phyloP scores from a whole-genome alignment of 1,140 invertebrate species.

The Mylabris phalerata region DNA sequence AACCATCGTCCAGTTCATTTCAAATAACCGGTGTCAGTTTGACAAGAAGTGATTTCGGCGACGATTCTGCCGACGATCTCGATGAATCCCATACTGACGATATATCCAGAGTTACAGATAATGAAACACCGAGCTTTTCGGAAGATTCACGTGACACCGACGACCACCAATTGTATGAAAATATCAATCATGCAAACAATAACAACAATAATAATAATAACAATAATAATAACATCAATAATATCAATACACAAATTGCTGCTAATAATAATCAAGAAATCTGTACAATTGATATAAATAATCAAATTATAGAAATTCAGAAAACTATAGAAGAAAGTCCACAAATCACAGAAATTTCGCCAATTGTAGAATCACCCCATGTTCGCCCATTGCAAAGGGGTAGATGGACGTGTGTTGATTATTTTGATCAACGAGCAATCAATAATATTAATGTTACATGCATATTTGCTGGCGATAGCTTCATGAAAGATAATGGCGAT shows the following conservation, averaged over 20 bases:
- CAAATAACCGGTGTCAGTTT: constrained; percentile 82
- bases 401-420: constrained; percentile 93
- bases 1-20: constrained; percentile 62
- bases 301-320: too few species aligned
- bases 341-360: too few species aligned
- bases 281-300: too few species aligned
- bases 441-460: not conserved
- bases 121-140: constrained; percentile 77
- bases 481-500: too few species aligned
- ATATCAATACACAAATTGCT: constrained; percentile 87
- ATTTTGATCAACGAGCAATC: constrained; percentile 66
- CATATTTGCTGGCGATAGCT: not conserved
- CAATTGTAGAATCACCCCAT: too few species aligned
- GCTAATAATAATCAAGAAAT: not conserved
- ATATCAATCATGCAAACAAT: not conserved
- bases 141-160: constrained; percentile 44
- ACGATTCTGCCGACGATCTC: constrained; percentile 87
- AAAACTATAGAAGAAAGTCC: too few species aligned
- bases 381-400: constrained; percentile 89
- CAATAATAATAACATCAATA: constrained; percentile 50
- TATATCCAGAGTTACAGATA: constrained; percentile 73
- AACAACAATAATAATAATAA: not conserved
- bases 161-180: constrained; percentile 4
- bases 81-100: constrained; percentile 90
- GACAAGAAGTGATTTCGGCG: constrained; percentile 66